Conservation (phyloP, 2,888 invertebrate species). For the Molorchus minor region DNA sequence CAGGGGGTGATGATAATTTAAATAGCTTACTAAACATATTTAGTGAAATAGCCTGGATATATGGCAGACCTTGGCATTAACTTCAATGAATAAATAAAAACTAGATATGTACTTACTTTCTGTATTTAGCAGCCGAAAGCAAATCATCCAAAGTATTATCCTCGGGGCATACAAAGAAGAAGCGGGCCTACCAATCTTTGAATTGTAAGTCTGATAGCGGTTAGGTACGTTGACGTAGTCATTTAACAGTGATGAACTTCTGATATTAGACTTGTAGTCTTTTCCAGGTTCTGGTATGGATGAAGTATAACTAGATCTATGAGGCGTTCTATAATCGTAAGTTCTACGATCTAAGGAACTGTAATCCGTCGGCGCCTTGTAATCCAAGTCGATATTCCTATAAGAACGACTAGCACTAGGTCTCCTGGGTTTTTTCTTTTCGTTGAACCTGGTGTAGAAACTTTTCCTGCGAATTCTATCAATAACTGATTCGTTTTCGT, state of each 20-base stretch:
- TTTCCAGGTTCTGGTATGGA: slow-evolving; percentile 46
- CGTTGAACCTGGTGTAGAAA: slow-evolving; percentile 89
- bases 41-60: too few species aligned
- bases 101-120: slow-evolving; percentile 58
- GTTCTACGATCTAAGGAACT: slow-evolving; percentile 55
- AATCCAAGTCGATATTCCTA: slow-evolving; percentile 55
- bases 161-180: slow-evolving; percentile 55
- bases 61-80: too few species aligned
- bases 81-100: too few species aligned
- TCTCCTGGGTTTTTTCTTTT: slow-evolving; percentile 77
- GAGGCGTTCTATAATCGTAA: slow-evolving; percentile 49
- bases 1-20: too few species aligned
- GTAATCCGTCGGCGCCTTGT: slow-evolving; percentile 44
- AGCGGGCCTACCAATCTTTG: slow-evolving; percentile 53
- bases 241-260: slow-evolving; percentile 56
- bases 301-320: slow-evolving; percentile 47
- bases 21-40: too few species aligned
- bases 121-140: slow-evolving; percentile 57
- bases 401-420: slow-evolving; percentile 67
- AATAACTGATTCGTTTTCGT: slow-evolving; percentile 74
- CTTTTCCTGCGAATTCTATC: slow-evolving; percentile 89
- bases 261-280: slow-evolving; percentile 51
- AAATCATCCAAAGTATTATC: slow-evolving; percentile 57
- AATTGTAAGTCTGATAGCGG: slow-evolving; percentile 59
- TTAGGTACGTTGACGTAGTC: slow-evolving; percentile 59